Evolutionary conservation across 1,140 invertebrate genomes (phyloP).

Genomic region (Colletes gigas): DNA sequence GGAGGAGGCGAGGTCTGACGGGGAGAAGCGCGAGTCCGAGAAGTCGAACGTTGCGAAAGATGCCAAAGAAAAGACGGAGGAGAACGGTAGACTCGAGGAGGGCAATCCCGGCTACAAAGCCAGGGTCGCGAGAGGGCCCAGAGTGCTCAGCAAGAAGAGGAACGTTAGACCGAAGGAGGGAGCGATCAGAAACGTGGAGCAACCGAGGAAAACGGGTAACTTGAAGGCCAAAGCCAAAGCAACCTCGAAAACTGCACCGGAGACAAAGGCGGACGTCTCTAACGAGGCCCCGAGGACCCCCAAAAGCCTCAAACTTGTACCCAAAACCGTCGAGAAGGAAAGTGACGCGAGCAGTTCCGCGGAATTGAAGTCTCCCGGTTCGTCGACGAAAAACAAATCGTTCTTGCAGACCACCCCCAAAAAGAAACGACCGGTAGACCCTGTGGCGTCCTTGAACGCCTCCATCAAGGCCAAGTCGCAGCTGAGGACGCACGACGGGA

Average conservation of each 20-base stretch:
- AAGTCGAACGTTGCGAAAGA: constrained; percentile 35
- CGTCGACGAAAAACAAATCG: constrained; percentile 28
- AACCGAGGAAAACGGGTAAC: background rate
- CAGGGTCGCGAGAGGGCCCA: constrained; percentile 59
- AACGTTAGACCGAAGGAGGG: constrained; percentile 68
- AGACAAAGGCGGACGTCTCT: constrained; percentile 16
- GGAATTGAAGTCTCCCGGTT: background rate
- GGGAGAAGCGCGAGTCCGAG: constrained; percentile 49
- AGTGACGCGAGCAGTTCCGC: background rate
- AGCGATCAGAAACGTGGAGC: background rate
- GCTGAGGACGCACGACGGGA: constrained; percentile 73
- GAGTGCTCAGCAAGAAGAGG: constrained; percentile 69
- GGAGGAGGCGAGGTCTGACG: constrained; percentile 37
- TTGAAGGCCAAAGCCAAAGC: background rate
- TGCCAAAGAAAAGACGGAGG: constrained; percentile 33
- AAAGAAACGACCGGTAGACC: constrained; percentile 63
- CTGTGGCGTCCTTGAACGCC: constrained; percentile 63
- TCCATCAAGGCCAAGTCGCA: constrained; percentile 72
- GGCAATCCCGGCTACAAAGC: background rate
- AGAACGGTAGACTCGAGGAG: background rate
- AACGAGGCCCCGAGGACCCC: constrained; percentile 9
- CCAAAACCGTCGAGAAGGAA: constrained; percentile 18
- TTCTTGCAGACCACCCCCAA: constrained; percentile 23
- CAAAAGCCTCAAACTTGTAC: constrained; percentile 12
- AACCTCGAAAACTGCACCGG: background rate